Evolutionary conservation across 1,140 invertebrate species (phyloP).

Genomic region (Atopsyche davidsoni): DNA sequence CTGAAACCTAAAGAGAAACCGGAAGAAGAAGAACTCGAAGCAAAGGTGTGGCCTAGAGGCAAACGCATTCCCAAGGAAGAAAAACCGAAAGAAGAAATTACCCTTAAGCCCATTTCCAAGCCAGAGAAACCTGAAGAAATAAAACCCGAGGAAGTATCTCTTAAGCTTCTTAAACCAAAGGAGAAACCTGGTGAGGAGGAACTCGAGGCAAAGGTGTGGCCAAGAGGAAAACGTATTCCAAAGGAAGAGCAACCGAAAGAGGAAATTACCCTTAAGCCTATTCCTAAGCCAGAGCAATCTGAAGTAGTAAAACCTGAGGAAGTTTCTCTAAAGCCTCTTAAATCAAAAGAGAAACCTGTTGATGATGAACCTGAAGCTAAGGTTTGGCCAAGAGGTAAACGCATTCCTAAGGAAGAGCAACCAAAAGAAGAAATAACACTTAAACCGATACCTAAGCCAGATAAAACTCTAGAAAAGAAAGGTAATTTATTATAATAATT

Average conservation of each 20-base stretch:
- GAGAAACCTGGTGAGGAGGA: constrained; percentile 33
- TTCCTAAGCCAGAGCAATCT: constrained; percentile 36
- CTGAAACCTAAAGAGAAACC: constrained; percentile 25
- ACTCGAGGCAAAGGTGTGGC: constrained; percentile 41
- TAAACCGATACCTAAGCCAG: constrained; percentile 38
- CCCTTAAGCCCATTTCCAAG: constrained; percentile 31
- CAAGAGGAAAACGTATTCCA: constrained; percentile 40
- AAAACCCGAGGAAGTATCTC: constrained; percentile 16
- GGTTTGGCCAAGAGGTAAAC: constrained; percentile 41
- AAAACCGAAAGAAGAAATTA: constrained; percentile 34
- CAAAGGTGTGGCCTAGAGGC: constrained; percentile 38
- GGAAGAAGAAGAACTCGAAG: constrained; percentile 39
- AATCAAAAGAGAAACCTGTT: constrained; percentile 19
- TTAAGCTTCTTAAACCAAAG: constrained; percentile 25
- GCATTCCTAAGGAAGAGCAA: constrained; percentile 35
- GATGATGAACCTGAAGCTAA: constrained; percentile 32
- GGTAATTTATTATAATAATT: no score
- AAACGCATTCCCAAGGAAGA: constrained; percentile 40
- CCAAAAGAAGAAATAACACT: constrained; percentile 36
- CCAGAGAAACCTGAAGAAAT: constrained; percentile 28
- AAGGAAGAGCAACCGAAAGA: constrained; percentile 39
- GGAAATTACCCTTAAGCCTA: constrained; percentile 45
- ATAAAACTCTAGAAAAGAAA: constrained; percentile 32
- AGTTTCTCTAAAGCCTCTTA: constrained; percentile 35
- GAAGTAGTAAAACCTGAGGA: constrained; percentile 32